Base-by-base conservation (phyloP, 2,797 vertebrate species). In the Ceyx erithaca region DNA sequence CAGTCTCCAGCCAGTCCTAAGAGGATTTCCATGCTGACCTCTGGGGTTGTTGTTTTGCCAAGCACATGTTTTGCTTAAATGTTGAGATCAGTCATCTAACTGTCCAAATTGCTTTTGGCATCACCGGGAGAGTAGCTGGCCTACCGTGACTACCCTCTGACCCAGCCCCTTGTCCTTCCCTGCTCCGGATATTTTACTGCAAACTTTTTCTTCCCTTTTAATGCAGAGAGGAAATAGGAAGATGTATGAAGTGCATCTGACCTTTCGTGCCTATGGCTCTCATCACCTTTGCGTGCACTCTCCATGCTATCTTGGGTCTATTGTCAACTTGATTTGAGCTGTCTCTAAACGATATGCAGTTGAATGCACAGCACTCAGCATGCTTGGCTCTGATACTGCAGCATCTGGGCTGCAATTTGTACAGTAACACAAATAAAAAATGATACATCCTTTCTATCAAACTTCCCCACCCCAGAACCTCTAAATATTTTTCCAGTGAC, bases 91-190 rank as follows among this genome's bases (percentile, higher is more conserved):
- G 33, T 57, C 49, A 51, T 82, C 57, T 25, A 75, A 81, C 45
- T 77, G 64, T 89, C 88, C 90, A 92, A 88, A 70, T 16, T 63
- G n/a, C 89, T 93, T 86, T 14, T 91, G 94, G 90, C 83, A 77
- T 9, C 33, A 62, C 64, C 30, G 54, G 70, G 41, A 91, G 58
- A 87, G 71, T 4, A 90, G 54, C 30, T 73, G 46, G 73, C 85
- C 64, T 70, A 37, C 66, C 2, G 5, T 37, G 49, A 93, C 75
- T 48, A 43, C 31, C 25, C 58, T 70, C 30, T 75, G 83, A 90
- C 62, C n/a, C 0, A 0, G 61, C 17, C 35, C 31, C 28, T 89
- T 14, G 1, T 71, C 30, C 46, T 92, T 49, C 28, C 57, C 28
- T 54, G 43, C 28, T 54, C 3, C 63, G 45, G 79, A 57, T 22